Percentiles rank a stretch among this genome's conserved stretches.
These are phyloP conservation scores for Anarrhichthys ocellatus DNA, from an alignment of 2,113 vertebrate species.

Conservation along the genomic window DNA sequence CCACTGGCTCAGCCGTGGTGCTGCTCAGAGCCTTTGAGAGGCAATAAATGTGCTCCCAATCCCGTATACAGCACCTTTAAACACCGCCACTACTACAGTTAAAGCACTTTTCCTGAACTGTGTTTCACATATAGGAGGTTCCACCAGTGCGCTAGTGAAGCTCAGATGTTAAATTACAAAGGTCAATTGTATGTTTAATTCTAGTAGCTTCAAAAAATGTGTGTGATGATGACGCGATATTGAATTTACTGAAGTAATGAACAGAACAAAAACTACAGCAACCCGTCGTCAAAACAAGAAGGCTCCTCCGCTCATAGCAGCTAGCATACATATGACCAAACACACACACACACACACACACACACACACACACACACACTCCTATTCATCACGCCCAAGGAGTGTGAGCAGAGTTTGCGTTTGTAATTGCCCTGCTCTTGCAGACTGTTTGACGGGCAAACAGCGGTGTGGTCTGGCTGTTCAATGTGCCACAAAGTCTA, in stretches of 20 bases:
- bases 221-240: not conserved
- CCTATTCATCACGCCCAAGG: slow-evolving; percentile 31
- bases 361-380: slow-evolving; percentile 12
- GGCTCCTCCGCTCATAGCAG: not conserved
- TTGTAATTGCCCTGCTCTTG: slow-evolving; percentile 66
- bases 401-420: slow-evolving; percentile 63
- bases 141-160: not conserved
- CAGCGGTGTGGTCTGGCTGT: slow-evolving; percentile 54
- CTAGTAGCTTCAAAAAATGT: not conserved
- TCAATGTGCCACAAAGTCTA: slow-evolving; percentile 54
- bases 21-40: not conserved
- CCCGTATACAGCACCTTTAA: not conserved
- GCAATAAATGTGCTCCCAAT: too few relatives aligned
- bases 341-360: slow-evolving; percentile 22
- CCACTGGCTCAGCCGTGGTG: too few relatives aligned
- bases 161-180: not conserved
- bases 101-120: not conserved
- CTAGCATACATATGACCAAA: slow-evolving; percentile 5
- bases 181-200: not conserved
- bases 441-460: slow-evolving; percentile 67
- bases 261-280: not conserved
- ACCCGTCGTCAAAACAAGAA: not conserved
- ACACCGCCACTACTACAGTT: not conserved
- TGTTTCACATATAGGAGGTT: not conserved
- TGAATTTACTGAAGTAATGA: not conserved